Evolutionary conservation across 2,888 invertebrate genomes (phyloP).

Genomic region (Aphelenchoides bicaudatus): DNA sequence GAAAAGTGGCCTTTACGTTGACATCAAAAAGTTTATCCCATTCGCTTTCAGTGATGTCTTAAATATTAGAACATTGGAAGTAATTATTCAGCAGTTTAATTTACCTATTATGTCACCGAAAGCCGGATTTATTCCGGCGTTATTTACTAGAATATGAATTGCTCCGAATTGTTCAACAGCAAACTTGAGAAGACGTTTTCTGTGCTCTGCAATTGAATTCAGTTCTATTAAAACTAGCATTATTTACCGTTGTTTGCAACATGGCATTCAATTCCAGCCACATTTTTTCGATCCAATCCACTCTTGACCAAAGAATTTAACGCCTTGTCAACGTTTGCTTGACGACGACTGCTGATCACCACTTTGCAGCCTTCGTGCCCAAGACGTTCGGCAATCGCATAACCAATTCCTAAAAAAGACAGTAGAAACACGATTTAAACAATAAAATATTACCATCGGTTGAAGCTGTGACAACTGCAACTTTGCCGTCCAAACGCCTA

Average conservation of each 20-base stretch:
- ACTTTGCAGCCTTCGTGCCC: constrained; percentile 85
- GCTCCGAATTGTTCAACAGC: constrained; percentile 47
- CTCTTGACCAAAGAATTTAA: constrained; percentile 70
- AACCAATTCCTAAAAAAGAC: constrained; percentile 68
- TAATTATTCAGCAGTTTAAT: no score
- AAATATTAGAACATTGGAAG: no score
- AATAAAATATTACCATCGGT: no score
- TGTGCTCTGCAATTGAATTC: no score
- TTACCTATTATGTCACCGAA: constrained; percentile 75
- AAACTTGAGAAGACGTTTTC: constrained; percentile 26
- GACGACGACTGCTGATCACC: constrained; percentile 82
- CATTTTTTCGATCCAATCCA: constrained; percentile 66
- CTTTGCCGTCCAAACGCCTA: constrained; percentile 48
- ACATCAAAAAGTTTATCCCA: constrained; percentile 93
- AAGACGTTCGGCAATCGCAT: constrained; percentile 80
- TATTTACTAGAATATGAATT: constrained; percentile 68
- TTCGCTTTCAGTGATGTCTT: no score
- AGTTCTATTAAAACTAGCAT: no score
- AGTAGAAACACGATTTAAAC: background rate
- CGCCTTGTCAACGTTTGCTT: constrained; percentile 78
- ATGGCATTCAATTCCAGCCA: constrained; percentile 80
- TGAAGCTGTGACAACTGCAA: constrained; percentile 57
- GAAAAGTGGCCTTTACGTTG: constrained; percentile 83
- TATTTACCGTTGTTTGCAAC: constrained; percentile 66
- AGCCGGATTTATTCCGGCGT: constrained; percentile 75